Evolutionary conservation across 2,797 vertebrate genomes (phyloP).

Genomic region (Dicrostonyx torquatus): DNA sequence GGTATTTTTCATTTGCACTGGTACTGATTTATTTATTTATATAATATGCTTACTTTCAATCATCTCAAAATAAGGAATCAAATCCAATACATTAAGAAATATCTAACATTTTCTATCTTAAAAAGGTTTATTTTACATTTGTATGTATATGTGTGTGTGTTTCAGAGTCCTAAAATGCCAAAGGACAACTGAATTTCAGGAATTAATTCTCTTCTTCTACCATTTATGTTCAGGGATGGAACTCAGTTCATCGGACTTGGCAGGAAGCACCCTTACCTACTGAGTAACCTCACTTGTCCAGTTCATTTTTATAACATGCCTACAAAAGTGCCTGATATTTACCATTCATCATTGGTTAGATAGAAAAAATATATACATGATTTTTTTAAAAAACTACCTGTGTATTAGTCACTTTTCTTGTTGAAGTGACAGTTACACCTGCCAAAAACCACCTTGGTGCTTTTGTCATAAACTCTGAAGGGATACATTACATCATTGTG

Average conservation of each 20-base stretch:
- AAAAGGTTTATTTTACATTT: neutral
- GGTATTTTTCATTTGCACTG: neutral
- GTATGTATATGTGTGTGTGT: neutral
- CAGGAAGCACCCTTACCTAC: neutral
- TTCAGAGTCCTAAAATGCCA: neutral
- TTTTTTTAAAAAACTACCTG: neutral
- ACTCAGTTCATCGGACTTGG: neutral
- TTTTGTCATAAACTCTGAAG: neutral
- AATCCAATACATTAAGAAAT: neutral
- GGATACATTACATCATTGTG: neutral
- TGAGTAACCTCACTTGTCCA: neutral
- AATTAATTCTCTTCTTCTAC: neutral
- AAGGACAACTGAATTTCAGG: neutral
- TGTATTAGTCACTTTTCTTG: neutral
- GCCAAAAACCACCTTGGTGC: neutral
- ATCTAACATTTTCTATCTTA: neutral
- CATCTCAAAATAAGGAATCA: neutral
- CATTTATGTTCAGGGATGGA: neutral
- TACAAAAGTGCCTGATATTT: neutral
- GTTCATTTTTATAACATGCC: neutral
- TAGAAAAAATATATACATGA: neutral
- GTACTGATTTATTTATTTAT: neutral
- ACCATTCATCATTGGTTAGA: neutral
- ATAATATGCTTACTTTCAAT: neutral
- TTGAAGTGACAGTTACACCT: neutral